These are phyloP conservation scores for Nicator chloris DNA, from an alignment of 2,113 vertebrate species.

Conservation along the genomic window DNA sequence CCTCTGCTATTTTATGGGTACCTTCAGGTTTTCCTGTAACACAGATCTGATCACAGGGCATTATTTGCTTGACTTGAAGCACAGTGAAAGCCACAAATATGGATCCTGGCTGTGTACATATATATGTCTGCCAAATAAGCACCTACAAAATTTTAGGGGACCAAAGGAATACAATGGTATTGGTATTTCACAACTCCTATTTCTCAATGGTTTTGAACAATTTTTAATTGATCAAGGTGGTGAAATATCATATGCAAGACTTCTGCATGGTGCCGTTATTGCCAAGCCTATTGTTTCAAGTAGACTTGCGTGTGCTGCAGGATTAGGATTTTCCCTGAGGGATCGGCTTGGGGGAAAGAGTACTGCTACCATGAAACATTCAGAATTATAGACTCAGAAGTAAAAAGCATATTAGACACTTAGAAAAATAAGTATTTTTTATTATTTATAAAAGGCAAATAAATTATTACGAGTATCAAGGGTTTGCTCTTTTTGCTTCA, in stretches of 20 bases:
- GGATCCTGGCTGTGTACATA: background rate
- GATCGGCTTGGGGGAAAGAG: background rate
- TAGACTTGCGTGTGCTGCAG: background rate
- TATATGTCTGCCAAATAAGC: background rate
- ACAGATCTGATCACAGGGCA: background rate
- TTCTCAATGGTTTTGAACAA: background rate
- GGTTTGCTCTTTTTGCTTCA: background rate
- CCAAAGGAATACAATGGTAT: background rate
- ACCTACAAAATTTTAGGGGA: background rate
- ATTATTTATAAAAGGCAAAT: background rate
- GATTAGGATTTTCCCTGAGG: background rate
- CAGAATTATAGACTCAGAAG: background rate
- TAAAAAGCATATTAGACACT: background rate
- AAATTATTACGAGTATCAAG: rapidly evolving
- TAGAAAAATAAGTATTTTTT: background rate
- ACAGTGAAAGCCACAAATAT: background rate
- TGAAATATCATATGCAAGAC: background rate
- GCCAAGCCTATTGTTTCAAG: background rate
- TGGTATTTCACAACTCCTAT: background rate
- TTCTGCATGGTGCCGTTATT: background rate
- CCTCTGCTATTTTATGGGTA: background rate
- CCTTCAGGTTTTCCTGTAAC: background rate
- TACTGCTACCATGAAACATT: background rate
- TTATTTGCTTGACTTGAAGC: background rate
- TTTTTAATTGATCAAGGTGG: background rate